These are phyloP conservation scores for Noctua janthina DNA, from an alignment of 2,888 invertebrate genomes.

Conservation along the genomic window DNA sequence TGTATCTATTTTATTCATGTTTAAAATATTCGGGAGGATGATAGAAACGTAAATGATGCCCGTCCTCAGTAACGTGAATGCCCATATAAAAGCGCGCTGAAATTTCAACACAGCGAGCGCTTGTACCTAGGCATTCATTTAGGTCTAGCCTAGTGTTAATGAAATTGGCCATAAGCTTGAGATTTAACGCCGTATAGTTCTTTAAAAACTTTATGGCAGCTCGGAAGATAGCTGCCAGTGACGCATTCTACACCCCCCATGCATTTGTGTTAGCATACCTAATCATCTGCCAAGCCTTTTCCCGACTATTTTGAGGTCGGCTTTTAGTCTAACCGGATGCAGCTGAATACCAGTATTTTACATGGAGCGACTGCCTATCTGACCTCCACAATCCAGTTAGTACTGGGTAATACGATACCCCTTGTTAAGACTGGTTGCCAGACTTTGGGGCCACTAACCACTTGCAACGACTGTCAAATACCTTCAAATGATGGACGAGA, in stretches of 20 bases:
- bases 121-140: background rate
- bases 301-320: too few relatives aligned
- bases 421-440: too few relatives aligned
- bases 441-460: too few relatives aligned
- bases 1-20: constrained; percentile 9
- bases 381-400: background rate
- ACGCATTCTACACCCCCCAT: too few relatives aligned
- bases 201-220: background rate
- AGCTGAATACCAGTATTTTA: too few relatives aligned
- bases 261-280: too few relatives aligned
- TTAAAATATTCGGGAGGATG: background rate
- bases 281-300: too few relatives aligned
- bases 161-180: background rate
- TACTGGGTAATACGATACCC: too few relatives aligned
- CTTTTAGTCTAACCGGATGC: too few relatives aligned
- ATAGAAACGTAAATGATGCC: background rate
- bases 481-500: too few relatives aligned
- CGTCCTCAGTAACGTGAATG: background rate
- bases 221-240: background rate
- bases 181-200: background rate
- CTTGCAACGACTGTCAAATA: too few relatives aligned
- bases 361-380: background rate
- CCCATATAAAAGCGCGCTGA: background rate
- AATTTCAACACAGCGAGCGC: background rate
- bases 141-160: background rate